Evolutionary conservation across 2,888 invertebrate genomes (phyloP).

Genomic region (Lathronympha strigana): DNA sequence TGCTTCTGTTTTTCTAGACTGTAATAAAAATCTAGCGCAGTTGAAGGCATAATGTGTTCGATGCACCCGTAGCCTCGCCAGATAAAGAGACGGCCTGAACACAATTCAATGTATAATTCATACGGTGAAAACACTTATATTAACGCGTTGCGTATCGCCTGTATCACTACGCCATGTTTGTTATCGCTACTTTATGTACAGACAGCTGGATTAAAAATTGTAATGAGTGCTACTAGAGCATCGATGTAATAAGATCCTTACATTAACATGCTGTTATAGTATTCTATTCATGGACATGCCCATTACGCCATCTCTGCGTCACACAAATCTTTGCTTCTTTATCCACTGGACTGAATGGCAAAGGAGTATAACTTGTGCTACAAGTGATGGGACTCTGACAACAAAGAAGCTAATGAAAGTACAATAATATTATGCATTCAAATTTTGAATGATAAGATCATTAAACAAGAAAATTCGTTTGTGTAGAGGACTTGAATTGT

Average conservation of each 20-base stretch:
- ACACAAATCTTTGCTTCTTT: constrained; percentile 35
- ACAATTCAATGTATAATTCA: constrained; percentile 68
- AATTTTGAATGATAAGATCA: background rate
- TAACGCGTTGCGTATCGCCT: constrained; percentile 63
- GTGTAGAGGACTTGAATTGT: background rate
- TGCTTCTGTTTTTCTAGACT: constrained; percentile 45
- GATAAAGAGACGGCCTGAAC: constrained; percentile 60
- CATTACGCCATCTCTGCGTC: constrained; percentile 34
- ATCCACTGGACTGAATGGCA: background rate
- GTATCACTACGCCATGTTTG: constrained; percentile 58
- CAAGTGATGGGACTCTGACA: constrained; percentile 14
- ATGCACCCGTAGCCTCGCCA: constrained; percentile 58
- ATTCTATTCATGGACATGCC: constrained; percentile 44
- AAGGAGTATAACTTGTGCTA: constrained; percentile 7
- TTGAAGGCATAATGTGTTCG: constrained; percentile 59
- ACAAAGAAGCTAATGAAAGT: background rate
- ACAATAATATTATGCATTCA: background rate
- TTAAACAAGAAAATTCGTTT: background rate
- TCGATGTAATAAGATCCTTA: constrained; percentile 52
- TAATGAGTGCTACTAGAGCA: constrained; percentile 52
- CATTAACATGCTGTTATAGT: constrained; percentile 48
- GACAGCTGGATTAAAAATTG: constrained; percentile 58
- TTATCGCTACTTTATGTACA: constrained; percentile 60
- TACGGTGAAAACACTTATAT: constrained; percentile 67
- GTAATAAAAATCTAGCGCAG: constrained; percentile 57